Percentiles rank a stretch among this genome's conserved stretches.
Evolutionary conservation across 2,797 vertebrate species (phyloP).

Genomic region (Manis crassicaudata): DNA sequence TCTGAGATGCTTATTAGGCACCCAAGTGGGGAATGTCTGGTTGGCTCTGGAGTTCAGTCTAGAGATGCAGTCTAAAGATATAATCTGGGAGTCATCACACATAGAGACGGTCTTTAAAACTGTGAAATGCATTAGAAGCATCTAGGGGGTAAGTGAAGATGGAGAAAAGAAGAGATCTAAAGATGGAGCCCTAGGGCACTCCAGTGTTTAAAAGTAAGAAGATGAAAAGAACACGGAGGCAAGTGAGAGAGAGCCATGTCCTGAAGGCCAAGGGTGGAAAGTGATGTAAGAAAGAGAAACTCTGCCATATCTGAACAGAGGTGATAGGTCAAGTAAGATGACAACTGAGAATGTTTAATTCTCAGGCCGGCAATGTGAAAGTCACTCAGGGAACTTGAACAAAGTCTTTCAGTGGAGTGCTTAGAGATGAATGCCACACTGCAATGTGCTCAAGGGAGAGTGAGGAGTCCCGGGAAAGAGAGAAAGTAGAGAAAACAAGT

Average conservation of each 20-base stretch:
- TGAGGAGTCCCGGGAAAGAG: neutral
- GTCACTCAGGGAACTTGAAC: slow-evolving; percentile 39
- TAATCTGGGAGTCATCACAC: slow-evolving; percentile 10
- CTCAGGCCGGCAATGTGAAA: neutral
- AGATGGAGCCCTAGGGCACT: neutral
- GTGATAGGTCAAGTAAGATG: slow-evolving; percentile 49
- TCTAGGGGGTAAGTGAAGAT: slow-evolving; percentile 35
- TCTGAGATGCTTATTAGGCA: slow-evolving; percentile 28
- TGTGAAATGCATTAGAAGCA: slow-evolving; percentile 28
- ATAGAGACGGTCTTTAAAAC: slow-evolving; percentile 48
- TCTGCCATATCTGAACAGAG: neutral
- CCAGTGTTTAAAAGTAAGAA: slow-evolving; percentile 49
- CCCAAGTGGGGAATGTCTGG: neutral
- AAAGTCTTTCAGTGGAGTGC: slow-evolving; percentile 44
- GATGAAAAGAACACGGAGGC: slow-evolving; percentile 67
- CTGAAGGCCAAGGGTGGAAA: slow-evolving; percentile 42
- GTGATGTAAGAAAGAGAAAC: slow-evolving; percentile 61
- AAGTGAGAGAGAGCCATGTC: slow-evolving; percentile 35
- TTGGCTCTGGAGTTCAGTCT: neutral
- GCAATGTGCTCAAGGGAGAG: slow-evolving; percentile 3
- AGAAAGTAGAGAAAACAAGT: neutral
- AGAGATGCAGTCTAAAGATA: slow-evolving; percentile 8
- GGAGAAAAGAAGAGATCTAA: slow-evolving; percentile 58
- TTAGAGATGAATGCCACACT: neutral
- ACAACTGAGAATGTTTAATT: slow-evolving; percentile 51